Conservation (phyloP, 1,140 invertebrate genomes). For the Eupristina koningsbergeri region DNA sequence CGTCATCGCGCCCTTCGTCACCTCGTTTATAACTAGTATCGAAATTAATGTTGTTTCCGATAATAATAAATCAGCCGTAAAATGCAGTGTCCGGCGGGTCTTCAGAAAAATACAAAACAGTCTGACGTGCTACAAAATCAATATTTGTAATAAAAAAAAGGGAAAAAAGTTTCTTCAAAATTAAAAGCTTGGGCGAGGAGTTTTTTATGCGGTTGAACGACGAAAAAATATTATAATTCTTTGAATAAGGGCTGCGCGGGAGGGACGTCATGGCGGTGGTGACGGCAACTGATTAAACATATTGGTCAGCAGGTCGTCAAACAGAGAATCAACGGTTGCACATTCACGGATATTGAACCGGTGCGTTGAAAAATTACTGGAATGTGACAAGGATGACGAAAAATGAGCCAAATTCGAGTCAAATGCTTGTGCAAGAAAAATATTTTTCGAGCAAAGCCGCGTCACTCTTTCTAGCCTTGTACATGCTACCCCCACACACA, state of each 20-base stretch:
- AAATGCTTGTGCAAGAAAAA: conserved; percentile 33
- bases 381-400: not conserved
- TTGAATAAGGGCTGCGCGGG: not conserved
- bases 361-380: not conserved
- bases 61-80: too few species aligned
- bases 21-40: too few species aligned
- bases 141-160: too few species aligned
- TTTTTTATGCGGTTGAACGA: not conserved
- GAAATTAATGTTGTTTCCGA: too few species aligned
- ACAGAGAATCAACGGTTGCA: conserved; percentile 38
- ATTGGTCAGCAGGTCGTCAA: conserved; percentile 57
- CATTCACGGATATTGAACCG: conserved; percentile 42
- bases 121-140: too few species aligned
- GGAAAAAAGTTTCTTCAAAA: not conserved
- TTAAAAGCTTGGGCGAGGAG: not conserved
- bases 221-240: not conserved
- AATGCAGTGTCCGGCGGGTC: too few species aligned
- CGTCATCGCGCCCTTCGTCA: too few species aligned
- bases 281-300: conserved; percentile 60
- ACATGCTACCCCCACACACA: too few species aligned
- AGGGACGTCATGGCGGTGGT: not conserved
- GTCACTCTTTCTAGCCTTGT: conserved; percentile 8
- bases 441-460: conserved; percentile 49
- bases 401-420: not conserved
- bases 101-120: too few species aligned